These are phyloP conservation scores for Allolobophora icterica DNA, from an alignment of 2,888 invertebrate species.

Conservation along the genomic window DNA sequence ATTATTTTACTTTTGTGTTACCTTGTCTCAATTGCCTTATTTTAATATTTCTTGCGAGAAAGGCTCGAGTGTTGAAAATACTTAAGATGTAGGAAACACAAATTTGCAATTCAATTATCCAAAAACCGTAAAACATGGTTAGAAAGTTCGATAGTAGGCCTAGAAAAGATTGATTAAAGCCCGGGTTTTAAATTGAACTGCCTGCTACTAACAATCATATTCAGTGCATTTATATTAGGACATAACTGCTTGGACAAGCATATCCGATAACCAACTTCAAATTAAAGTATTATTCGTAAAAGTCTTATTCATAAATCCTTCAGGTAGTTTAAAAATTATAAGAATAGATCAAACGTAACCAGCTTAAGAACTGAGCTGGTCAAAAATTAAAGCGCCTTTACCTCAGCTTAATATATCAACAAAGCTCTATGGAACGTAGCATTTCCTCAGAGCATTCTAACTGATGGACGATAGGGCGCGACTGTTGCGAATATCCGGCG, in stretches of 20 bases:
- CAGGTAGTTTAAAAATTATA: too few species aligned
- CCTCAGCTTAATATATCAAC: neutral
- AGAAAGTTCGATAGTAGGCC: too few species aligned
- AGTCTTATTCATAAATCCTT: neutral
- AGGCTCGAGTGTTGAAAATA: neutral
- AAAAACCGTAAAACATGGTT: too few species aligned
- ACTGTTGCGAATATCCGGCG: neutral
- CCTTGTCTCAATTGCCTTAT: neutral
- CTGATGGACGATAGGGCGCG: neutral
- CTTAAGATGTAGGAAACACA: too few species aligned
- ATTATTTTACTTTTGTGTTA: too few species aligned
- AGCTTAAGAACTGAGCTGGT: neutral
- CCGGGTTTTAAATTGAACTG: too few species aligned
- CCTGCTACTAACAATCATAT: neutral
- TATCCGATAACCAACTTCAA: neutral
- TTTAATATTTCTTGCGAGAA: neutral
- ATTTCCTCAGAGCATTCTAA: neutral
- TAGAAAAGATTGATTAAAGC: too few species aligned
- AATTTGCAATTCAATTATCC: too few species aligned
- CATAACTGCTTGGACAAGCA: neutral
- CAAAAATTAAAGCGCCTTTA: neutral
- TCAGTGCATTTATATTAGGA: neutral
- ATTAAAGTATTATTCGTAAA: neutral
- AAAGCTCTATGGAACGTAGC: slow-evolving; percentile 1
- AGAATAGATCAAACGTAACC: neutral